Conservation (phyloP, 2,888 invertebrate genomes). For the Taphrorychus bicolor region DNA sequence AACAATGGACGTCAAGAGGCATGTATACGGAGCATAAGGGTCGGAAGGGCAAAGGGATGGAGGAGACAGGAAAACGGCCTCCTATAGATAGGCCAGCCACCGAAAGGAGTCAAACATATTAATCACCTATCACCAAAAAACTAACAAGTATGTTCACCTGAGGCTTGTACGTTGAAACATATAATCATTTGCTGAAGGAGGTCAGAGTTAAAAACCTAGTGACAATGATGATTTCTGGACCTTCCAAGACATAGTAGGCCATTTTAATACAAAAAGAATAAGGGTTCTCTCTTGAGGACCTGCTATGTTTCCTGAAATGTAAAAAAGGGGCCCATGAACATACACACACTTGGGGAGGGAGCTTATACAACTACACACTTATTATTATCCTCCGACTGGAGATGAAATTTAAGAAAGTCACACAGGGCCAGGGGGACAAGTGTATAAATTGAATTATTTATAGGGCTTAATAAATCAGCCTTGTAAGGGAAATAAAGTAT, state of each 20-base stretch:
- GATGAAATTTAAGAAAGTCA: conserved; percentile 41
- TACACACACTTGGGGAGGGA: conserved; percentile 30
- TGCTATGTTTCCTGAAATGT: conserved; percentile 41
- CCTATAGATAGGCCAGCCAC: no score
- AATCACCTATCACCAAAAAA: no score
- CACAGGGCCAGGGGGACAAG: conserved; percentile 32
- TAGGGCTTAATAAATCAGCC: conserved; percentile 37
- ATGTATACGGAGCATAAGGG: conserved; percentile 49
- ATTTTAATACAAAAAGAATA: conserved; percentile 7
- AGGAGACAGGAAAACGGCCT: conserved; percentile 25
- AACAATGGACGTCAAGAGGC: conserved; percentile 61
- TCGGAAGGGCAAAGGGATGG: conserved; percentile 51
- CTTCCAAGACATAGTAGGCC: background rate
- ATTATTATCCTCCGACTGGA: conserved; percentile 32
- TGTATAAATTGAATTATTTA: conserved; percentile 42
- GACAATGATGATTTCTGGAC: background rate
- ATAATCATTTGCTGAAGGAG: no score
- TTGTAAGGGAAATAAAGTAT: conserved; percentile 26
- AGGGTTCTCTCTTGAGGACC: conserved; percentile 34
- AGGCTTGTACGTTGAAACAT: no score
- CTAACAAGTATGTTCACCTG: no score
- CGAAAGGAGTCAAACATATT: no score
- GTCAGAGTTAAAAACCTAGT: no score
- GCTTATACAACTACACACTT: conserved; percentile 39
- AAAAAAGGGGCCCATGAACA: conserved; percentile 36